Base-by-base conservation (phyloP, 2,888 invertebrate species). In the Congeria kusceri region DNA sequence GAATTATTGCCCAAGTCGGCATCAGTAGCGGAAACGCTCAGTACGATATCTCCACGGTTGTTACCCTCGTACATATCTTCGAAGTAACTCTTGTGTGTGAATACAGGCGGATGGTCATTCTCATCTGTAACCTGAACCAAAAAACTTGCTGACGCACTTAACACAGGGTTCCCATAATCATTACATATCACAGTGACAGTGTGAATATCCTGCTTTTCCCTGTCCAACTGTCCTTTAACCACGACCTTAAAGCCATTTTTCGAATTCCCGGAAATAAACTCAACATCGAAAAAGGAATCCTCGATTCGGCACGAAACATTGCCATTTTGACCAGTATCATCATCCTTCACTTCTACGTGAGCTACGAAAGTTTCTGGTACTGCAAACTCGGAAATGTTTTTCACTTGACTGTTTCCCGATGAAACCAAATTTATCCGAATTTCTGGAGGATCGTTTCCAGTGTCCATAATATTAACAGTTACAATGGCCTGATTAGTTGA, bases 371-470 rank as follows among this genome's bases (percentile, higher is more conserved):
- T 86, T 5, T 91, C 91, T 3, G 80, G 73, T 9, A 78, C 76
- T 0, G 90, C 87, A 62, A 88, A 85, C 79, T 92, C 93, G 1
- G 85, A 80, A 20, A 92, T 84, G 53, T 85, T 78, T 18, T 86
- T 86, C 25, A 82, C 83, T 53, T 83, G 80, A 18, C 83, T 75
- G 56, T 77, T 81, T 46, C 78, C 83, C 3, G 79, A 56, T 18
- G 82, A 81, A 7, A 87, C 25, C 11, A 86, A 66, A 65, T 87
- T 84, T 47, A 91, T 80, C 28, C 76, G 75, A 20, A 91, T 83
- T 23, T 97, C 95, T 0, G 98, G 98, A 18, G 98, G 98, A 93
- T 98, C 98, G 93, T 98, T 98, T 93, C 98, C 98, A 93, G 98
- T 98, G 79, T 94, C 94, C 90, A 97, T 97, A 9, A 98, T 96